Evolutionary conservation across 2,888 invertebrate species (phyloP).

Genomic region (Lampropteryx suffumata): DNA sequence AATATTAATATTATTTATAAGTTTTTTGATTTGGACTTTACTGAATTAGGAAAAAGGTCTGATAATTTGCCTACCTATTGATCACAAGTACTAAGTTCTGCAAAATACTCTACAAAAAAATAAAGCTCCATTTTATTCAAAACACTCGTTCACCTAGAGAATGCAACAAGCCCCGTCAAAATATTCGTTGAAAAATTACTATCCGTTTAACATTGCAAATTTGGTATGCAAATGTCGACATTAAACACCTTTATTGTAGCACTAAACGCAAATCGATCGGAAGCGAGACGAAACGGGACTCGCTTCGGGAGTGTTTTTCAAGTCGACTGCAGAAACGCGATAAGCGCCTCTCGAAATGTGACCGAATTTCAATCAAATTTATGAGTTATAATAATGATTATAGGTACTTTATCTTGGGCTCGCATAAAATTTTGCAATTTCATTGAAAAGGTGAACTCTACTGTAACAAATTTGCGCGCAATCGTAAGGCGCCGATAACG

Average conservation of each 20-base stretch:
- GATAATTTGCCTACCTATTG: not conserved
- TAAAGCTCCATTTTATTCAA: slow-evolving; percentile 13
- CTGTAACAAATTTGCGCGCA: slow-evolving; percentile 78
- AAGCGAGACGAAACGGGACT: slow-evolving; percentile 60
- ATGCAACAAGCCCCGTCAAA: slow-evolving; percentile 41
- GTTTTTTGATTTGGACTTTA: not conserved
- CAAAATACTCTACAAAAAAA: not conserved
- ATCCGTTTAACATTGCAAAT: slow-evolving; percentile 54
- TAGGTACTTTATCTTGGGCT: slow-evolving; percentile 75
- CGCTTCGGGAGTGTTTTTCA: slow-evolving; percentile 75
- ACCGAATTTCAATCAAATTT: slow-evolving; percentile 82
- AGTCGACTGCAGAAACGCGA: slow-evolving; percentile 76
- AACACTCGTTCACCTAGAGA: slow-evolving; percentile 28
- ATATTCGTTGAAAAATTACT: slow-evolving; percentile 44
- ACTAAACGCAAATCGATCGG: slow-evolving; percentile 78
- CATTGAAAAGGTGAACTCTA: slow-evolving; percentile 79
- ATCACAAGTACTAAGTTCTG: not conserved
- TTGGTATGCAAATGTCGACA: slow-evolving; percentile 67
- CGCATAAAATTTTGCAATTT: slow-evolving; percentile 79
- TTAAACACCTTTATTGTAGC: slow-evolving; percentile 72
- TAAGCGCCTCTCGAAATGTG: slow-evolving; percentile 77
- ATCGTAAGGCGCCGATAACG: slow-evolving; percentile 80
- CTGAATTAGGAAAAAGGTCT: not conserved
- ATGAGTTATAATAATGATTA: slow-evolving; percentile 82
- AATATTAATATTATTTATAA: slow-evolving; percentile 24